phyloP scores from a whole-genome alignment of 2,113 vertebrate species.

The Pteropus alecto region DNA sequence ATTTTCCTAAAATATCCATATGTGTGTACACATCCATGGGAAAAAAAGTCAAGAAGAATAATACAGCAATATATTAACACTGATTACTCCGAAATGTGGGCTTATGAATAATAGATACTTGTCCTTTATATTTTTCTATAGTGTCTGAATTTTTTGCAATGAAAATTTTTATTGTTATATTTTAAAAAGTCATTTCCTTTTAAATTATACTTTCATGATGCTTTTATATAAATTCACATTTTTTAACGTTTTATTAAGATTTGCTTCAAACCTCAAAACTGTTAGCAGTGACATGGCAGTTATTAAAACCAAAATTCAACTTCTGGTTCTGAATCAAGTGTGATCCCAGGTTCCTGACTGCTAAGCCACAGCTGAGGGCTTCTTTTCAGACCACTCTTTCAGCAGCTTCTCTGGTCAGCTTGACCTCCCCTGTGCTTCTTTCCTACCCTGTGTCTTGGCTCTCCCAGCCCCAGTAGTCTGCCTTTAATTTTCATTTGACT shows the following conservation, averaged over 20 bases:
- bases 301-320: neutral
- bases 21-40: neutral
- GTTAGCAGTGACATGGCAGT: neutral
- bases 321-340: neutral
- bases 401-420: neutral
- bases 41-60: neutral
- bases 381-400: neutral
- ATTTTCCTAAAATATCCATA: conserved; percentile 23
- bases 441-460: neutral
- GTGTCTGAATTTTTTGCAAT: conserved; percentile 9
- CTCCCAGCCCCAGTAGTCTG: neutral
- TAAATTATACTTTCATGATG: neutral
- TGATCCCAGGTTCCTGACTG: neutral
- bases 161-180: neutral
- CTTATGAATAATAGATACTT: neutral
- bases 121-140: neutral
- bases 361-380: neutral
- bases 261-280: neutral
- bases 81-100: neutral
- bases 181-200: neutral
- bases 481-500: conserved; percentile 13
- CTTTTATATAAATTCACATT: conserved; percentile 8
- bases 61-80: neutral
- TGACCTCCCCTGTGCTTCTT: neutral
- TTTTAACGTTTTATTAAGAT: conserved; percentile 14